Conservation (phyloP, 1,140 invertebrate species). For the Musca vetustissima region DNA sequence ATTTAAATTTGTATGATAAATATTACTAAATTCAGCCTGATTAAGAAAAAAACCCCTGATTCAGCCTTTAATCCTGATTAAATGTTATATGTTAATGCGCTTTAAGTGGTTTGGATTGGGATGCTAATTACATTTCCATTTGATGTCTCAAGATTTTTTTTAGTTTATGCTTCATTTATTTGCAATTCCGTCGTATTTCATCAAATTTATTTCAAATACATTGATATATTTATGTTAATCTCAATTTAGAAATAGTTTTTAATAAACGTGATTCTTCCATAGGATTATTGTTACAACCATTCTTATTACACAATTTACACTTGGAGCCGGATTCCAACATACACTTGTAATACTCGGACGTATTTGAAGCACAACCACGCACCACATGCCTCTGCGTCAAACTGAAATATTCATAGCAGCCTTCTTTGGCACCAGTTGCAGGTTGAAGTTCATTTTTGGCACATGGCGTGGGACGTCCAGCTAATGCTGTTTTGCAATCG, state of each 20-base stretch:
- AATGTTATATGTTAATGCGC: too few species aligned
- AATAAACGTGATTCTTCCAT: background rate
- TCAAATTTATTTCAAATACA: too few species aligned
- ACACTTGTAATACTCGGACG: conserved; percentile 41
- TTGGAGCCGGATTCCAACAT: conserved; percentile 31
- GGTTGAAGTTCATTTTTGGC: background rate
- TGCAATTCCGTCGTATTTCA: too few species aligned
- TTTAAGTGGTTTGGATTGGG: too few species aligned
- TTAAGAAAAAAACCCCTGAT: too few species aligned
- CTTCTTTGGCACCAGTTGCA: conserved; percentile 7
- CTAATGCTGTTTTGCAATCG: conserved; percentile 28
- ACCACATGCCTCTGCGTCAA: conserved; percentile 21
- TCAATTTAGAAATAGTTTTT: background rate
- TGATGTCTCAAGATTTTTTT: too few species aligned
- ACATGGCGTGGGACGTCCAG: conserved; percentile 33
- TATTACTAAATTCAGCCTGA: too few species aligned
- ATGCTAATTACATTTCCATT: too few species aligned
- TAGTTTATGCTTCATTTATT: too few species aligned
- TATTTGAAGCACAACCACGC: conserved; percentile 41
- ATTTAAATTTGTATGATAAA: too few species aligned
- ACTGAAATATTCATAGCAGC: conserved; percentile 45
- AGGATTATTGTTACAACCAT: conserved; percentile 36
- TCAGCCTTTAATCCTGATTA: too few species aligned
- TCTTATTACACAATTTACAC: conserved; percentile 35
- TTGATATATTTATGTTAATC: too few species aligned